Conservation (phyloP, 1,140 invertebrate species). For the Drosophila aff. region DNA sequence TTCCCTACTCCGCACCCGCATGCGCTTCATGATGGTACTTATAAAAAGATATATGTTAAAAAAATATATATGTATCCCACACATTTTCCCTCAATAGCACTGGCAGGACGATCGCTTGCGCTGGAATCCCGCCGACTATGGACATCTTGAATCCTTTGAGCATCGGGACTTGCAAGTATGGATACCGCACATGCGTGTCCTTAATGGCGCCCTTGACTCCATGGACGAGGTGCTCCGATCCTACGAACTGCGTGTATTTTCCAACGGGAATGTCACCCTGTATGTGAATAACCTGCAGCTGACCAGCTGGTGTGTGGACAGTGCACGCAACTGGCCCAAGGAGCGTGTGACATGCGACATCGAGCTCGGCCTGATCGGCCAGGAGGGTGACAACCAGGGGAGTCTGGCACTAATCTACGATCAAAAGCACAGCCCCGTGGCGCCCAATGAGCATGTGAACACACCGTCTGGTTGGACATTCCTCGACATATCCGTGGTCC, state of each 20-base stretch:
- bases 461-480: slow-evolving; percentile 74
- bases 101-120: slow-evolving; percentile 62
- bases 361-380: slow-evolving; percentile 55
- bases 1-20: slow-evolving; percentile 55
- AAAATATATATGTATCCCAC: not conserved
- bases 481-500: slow-evolving; percentile 45
- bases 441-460: slow-evolving; percentile 63
- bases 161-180: slow-evolving; percentile 57
- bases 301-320: slow-evolving; percentile 72
- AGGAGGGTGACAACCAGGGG: slow-evolving; percentile 16
- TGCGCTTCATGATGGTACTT: slow-evolving; percentile 61
- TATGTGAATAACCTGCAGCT: slow-evolving; percentile 55
- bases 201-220: slow-evolving; percentile 63
- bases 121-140: slow-evolving; percentile 61
- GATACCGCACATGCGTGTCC: slow-evolving; percentile 58
- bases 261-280: slow-evolving; percentile 66
- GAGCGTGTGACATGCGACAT: slow-evolving; percentile 69
- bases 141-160: slow-evolving; percentile 26
- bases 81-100: slow-evolving; percentile 9
- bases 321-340: slow-evolving; percentile 72
- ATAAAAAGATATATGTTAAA: not conserved
- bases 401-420: slow-evolving; percentile 56
- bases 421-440: slow-evolving; percentile 35
- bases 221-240: slow-evolving; percentile 15
- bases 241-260: slow-evolving; percentile 54